Base-by-base conservation (phyloP, 2,113 vertebrate species). In the Gymnarchus niloticus region DNA sequence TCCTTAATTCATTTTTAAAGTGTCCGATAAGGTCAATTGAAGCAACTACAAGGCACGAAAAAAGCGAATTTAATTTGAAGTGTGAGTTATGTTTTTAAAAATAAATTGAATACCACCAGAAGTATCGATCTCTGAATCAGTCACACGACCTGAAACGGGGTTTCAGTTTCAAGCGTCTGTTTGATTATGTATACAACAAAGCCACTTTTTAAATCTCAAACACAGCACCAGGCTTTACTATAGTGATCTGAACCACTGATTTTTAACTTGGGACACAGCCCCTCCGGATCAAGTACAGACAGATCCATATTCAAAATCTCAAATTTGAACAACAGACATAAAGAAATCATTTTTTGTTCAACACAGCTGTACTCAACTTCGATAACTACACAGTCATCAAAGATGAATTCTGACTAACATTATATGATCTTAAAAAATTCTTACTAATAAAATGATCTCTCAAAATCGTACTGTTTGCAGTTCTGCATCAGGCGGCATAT, bases 1-100 rank as follows among this genome's bases (percentile, higher is more conserved):
- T 85, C 28, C 33, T 84, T 83, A 83, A 84, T 85, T 84, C 61
- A 69, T 84, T 52, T 76, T 44, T 17, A 59, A 78, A 78, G 76
- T 78, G 76, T 78, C 41, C 76, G 23, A 78, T 48, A 78, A 78
- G 76, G 76, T 78, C 76, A 78, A 78, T 78, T 46, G 44, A 44
- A 78, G 76, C 37, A 78, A 44, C 44, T 78, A 48, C 23, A 21
- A 78, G 37, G 17, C 46, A 78, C 19, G 44, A 48, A 73, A 73
- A 73, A 48, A 78, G 76, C 41, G 37, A 48, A 78, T 78, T 46
- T 78, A 44, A 78, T 48, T 46, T 48, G 44, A 78, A 78, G 46
- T 48, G 44, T 78, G 76, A 73, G 65, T 73, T 73, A 44, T 78
- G 44, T 21, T 78, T 78, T 48, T 48, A 78, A 78, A 78, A 78